Base-by-base conservation (phyloP, 2,113 vertebrate genomes). In the Paracanthobrama guichenoti region DNA sequence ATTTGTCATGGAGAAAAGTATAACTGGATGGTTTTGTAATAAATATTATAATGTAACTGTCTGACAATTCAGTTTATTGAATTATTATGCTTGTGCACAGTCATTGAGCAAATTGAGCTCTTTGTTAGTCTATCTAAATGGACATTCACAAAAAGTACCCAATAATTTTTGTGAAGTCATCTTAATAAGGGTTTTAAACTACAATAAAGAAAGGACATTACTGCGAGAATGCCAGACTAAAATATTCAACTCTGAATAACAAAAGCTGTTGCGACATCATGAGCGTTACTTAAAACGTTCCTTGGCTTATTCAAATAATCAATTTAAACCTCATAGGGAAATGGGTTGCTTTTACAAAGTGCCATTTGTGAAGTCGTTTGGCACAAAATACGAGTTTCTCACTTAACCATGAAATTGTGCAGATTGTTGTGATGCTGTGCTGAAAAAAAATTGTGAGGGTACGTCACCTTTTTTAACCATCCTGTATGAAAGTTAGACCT, bases 401-500 rank as follows among this genome's bases (percentile, higher is more conserved):
- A 79, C 39, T 46, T 26, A 66, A 28, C 39, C 59, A 20, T 53
- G n/a, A 46, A 79, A 79, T 62, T 44, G n/a, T 46, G 31, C 77
- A 62, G 55, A 62, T 31, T 59, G 24, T 22, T 57, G 42, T 39
- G 53, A 73, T 24, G 24, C 50, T 11, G 35, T 35, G 22, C 14
- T 10, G 13, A 77, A 53, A 64, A 1, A 50, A 12, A n/a, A 50
- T 16, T 24, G 2, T 67, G 53, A 22, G 86, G 7, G 18, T 22
- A 55, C 2, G 18, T 8, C 18, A 48, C 73, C 10, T 22, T 53
- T 80, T 59, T 64, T 62, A 86, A 62, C 81, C 67, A 90, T 82
- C 44, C 14, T 31, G 44, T 89, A 75, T 89, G 80, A 89, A 88
- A 82, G 73, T 77, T 78, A 91, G 88, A 88, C 78, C 84, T 88